These are phyloP conservation scores for Mallotus villosus DNA, from an alignment of 2,797 vertebrate species.

Conservation along the genomic window DNA sequence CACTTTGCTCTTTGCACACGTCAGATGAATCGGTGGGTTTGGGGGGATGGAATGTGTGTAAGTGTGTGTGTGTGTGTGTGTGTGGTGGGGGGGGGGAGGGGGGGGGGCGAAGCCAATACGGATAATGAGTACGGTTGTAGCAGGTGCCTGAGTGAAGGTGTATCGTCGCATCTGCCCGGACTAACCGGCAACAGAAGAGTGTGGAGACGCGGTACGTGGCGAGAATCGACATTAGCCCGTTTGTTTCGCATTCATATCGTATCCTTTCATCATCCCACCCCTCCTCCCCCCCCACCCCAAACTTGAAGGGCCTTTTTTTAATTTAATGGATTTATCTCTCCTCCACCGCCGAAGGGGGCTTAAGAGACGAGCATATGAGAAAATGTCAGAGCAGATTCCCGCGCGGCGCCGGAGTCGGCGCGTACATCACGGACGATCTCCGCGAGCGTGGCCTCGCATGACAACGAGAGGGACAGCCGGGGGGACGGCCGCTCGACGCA, in stretches of 20 bases:
- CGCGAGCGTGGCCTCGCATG: not conserved
- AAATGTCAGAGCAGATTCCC: conserved; percentile 31
- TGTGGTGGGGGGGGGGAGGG: not conserved
- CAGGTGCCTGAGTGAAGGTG: conserved; percentile 15
- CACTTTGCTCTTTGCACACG: conserved; percentile 5
- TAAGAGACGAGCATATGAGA: conserved; percentile 19
- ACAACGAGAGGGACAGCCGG: not conserved
- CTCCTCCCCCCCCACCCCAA: not conserved
- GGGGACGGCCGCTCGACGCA: not conserved
- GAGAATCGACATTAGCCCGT: conserved; percentile 11
- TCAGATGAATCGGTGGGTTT: conserved; percentile 10
- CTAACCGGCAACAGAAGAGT: conserved; percentile 12
- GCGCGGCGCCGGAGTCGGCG: conserved; percentile 20
- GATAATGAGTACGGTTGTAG: conserved; percentile 18
- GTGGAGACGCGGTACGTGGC: not conserved
- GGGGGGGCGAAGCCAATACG: conserved; percentile 8
- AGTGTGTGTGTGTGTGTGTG: too few species aligned
- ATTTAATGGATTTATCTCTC: conserved; percentile 16
- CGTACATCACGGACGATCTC: conserved; percentile 10
- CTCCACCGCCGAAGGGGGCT: not conserved
- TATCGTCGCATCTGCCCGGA: conserved; percentile 15
- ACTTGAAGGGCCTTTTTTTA: not conserved
- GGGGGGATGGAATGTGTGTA: too few species aligned
- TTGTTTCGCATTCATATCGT: conserved; percentile 15
- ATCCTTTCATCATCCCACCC: not conserved